A percentile compares a stretch with the other conserved stretches of the same genome.
phyloP scores from a whole-genome alignment of 2,113 vertebrate genomes.

The Sturnus vulgaris region DNA sequence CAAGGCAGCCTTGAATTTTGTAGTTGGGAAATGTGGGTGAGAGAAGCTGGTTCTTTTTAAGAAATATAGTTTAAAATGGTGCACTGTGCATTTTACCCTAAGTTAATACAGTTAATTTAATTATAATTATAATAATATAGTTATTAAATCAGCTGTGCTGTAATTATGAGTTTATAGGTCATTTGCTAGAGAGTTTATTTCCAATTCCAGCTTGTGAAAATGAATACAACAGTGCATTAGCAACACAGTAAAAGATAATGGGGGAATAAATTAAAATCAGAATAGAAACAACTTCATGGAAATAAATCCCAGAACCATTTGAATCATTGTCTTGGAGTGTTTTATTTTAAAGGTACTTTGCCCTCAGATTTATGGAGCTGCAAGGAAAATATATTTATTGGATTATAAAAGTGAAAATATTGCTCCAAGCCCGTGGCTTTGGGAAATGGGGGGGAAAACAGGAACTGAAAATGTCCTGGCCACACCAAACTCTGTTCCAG shows the following conservation, averaged over 20 bases:
- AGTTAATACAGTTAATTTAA: background rate
- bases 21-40: background rate
- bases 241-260: background rate
- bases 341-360: slow-evolving; percentile 7
- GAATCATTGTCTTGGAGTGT: background rate
- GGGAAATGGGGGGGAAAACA: slow-evolving; percentile 56
- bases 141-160: background rate
- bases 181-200: background rate
- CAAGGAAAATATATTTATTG: background rate
- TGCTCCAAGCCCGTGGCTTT: slow-evolving; percentile 36
- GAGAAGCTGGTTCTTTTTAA: background rate
- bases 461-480: slow-evolving; percentile 51
- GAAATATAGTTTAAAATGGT: background rate
- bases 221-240: background rate
- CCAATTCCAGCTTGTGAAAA: background rate
- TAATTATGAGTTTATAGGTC: background rate
- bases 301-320: background rate
- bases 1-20: background rate
- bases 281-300: background rate
- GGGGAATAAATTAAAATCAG: background rate
- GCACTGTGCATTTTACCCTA: background rate
- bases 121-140: background rate
- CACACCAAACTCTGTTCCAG: background rate
- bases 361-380: background rate
- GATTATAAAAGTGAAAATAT: slow-evolving; percentile 46